A percentile compares a stretch with the other conserved stretches of the same genome.
Evolutionary conservation across 2,888 invertebrate genomes (phyloP).

Genomic region (Allacma fusca): DNA sequence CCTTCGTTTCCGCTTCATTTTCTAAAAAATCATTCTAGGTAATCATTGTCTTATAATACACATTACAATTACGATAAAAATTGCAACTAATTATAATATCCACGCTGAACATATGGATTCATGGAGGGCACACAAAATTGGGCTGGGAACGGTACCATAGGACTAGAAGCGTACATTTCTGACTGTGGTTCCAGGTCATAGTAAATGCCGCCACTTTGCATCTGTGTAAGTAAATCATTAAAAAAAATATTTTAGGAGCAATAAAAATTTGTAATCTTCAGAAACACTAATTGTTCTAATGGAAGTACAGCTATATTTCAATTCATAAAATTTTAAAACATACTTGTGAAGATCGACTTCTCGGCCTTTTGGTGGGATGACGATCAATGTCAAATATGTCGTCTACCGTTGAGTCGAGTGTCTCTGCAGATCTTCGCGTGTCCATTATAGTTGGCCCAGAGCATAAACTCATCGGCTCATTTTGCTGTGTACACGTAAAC

Average conservation of each 20-base stretch:
- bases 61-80: not conserved
- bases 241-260: conserved; percentile 43
- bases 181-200: conserved; percentile 75
- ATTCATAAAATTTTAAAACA: conserved; percentile 8
- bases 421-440: conserved; percentile 57
- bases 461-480: conserved; percentile 58
- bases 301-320: no score
- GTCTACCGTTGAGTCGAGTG: conserved; percentile 57
- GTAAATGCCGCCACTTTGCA: conserved; percentile 83
- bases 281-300: no score
- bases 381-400: conserved; percentile 60
- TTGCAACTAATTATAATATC: conserved; percentile 44
- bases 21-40: not conserved
- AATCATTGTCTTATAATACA: not conserved
- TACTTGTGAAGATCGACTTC: conserved; percentile 61
- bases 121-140: conserved; percentile 59
- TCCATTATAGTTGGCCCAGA: conserved; percentile 56
- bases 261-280: no score
- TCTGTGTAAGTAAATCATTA: conserved; percentile 69
- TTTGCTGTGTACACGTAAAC: conserved; percentile 54
- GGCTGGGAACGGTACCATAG: conserved; percentile 48
- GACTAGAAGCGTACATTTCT: conserved; percentile 60
- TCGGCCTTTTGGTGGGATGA: conserved; percentile 56
- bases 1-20: not conserved
- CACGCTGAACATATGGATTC: conserved; percentile 44